Conservation (phyloP, 2,113 vertebrate species). For the Strigops habroptila region DNA sequence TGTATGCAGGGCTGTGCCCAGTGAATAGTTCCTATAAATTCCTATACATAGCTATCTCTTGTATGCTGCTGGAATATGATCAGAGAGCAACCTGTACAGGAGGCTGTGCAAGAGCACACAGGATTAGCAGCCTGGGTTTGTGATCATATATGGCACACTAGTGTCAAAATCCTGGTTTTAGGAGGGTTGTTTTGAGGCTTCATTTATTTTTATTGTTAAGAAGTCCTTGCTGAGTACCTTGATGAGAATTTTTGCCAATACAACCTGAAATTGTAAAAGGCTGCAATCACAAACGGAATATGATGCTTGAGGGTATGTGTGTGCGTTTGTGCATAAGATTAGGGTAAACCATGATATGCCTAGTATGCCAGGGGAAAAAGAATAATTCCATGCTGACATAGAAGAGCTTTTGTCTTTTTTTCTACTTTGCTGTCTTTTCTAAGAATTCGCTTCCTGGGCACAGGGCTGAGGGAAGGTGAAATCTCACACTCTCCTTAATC, state of each 20-base stretch:
- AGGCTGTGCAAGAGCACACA: background rate
- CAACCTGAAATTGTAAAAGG: background rate
- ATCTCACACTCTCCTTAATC: background rate
- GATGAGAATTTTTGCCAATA: background rate
- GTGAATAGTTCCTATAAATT: background rate
- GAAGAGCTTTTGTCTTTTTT: background rate
- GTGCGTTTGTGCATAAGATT: background rate
- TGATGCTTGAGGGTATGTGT: background rate
- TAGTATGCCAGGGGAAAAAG: background rate
- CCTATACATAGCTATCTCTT: background rate
- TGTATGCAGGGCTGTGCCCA: background rate
- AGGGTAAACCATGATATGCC: background rate
- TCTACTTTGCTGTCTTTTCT: background rate
- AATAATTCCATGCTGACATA: background rate
- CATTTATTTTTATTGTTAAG: background rate
- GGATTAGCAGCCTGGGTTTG: background rate
- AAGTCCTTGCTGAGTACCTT: background rate
- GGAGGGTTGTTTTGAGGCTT: background rate
- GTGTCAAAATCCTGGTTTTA: background rate
- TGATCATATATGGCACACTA: rapidly evolving
- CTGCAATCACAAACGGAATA: background rate
- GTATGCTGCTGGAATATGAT: background rate
- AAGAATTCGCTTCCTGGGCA: background rate
- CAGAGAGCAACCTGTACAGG: background rate
- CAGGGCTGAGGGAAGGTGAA: background rate